phyloP scores from a whole-genome alignment of 2,888 invertebrate genomes.

The Epinotia ramella region DNA sequence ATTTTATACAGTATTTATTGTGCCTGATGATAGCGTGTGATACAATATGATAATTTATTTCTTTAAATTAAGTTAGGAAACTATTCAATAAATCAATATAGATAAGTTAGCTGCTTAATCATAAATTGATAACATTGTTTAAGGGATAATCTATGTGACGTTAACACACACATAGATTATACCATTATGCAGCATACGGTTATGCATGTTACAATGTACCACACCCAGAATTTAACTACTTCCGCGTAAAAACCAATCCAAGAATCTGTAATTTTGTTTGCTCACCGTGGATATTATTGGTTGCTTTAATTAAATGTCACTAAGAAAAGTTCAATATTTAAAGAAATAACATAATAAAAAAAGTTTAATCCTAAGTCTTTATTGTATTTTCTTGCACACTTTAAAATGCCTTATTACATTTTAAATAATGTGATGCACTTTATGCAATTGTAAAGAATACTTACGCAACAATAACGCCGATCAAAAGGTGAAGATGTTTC shows the following conservation, averaged over 20 bases:
- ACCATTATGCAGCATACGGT: constrained; percentile 4
- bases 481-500: constrained; percentile 64
- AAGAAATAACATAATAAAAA: neutral
- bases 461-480: constrained; percentile 71
- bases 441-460: constrained; percentile 54
- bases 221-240: neutral
- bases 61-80: neutral
- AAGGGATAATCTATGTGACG: constrained; percentile 36
- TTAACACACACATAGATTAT: constrained; percentile 31
- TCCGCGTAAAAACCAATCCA: neutral
- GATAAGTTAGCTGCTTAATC: constrained; percentile 7
- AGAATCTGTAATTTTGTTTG: too few relatives aligned
- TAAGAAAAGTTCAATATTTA: neutral
- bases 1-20: neutral
- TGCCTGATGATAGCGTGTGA: neutral
- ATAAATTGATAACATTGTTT: constrained; percentile 33
- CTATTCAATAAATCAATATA: neutral
- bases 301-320: neutral
- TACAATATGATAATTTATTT: neutral
- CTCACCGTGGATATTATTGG: too few relatives aligned
- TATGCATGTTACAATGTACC: neutral
- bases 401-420: neutral
- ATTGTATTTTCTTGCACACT: too few relatives aligned
- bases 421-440: neutral
- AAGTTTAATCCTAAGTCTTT: too few relatives aligned